Percentiles rank a stretch among this genome's conserved stretches.
Conservation (phyloP, 2,888 invertebrate genomes). For the Nomada flava region DNA sequence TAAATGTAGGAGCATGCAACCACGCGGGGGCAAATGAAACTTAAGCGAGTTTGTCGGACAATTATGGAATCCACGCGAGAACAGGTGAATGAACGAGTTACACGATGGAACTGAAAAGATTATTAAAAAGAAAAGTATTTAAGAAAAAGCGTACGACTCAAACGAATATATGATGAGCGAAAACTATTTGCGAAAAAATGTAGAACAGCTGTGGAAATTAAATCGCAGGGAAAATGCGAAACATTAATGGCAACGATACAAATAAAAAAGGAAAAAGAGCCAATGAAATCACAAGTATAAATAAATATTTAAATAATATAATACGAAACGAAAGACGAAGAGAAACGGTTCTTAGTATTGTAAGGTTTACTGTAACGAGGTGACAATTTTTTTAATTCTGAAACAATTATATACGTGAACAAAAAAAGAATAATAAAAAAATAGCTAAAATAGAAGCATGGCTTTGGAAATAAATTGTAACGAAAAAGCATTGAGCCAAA, state of each 20-base stretch:
- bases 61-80: constrained; percentile 35
- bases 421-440: constrained; percentile 6
- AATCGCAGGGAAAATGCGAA: not conserved
- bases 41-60: constrained; percentile 49
- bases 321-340: constrained; percentile 3
- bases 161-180: not conserved
- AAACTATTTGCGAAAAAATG: not conserved
- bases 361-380: constrained; percentile 26
- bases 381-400: constrained; percentile 33
- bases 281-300: not conserved
- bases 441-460: constrained; percentile 43
- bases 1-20: constrained; percentile 84
- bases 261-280: not conserved
- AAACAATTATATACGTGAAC: constrained; percentile 9
- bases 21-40: constrained; percentile 51
- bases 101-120: not conserved
- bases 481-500: constrained; percentile 9
- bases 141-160: not conserved
- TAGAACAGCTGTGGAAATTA: not conserved
- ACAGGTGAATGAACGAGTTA: not conserved
- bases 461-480: constrained; percentile 34
- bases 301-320: constrained; percentile 6
- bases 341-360: constrained; percentile 23
- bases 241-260: not conserved
- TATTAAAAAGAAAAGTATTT: not conserved